Conservation (phyloP, 2,113 vertebrate species). For the Edolisoma coerulescens region DNA sequence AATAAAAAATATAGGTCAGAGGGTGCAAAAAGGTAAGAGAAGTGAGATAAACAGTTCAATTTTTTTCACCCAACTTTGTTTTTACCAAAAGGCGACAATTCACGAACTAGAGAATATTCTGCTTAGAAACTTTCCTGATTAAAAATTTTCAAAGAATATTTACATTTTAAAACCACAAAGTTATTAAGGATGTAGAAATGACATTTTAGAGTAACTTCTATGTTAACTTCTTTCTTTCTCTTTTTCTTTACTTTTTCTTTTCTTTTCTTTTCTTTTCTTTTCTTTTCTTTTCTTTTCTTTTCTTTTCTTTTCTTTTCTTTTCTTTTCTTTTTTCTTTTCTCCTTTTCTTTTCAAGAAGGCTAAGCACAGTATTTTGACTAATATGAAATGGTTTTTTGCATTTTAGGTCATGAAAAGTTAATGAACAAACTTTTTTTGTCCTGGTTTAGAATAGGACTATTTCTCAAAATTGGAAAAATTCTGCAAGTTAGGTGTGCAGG, state of each 20-base stretch:
- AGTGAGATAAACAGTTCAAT: not conserved
- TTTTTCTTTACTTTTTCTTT: too few relatives aligned
- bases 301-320: too few relatives aligned
- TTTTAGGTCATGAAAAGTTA: not conserved
- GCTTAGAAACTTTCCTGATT: not conserved
- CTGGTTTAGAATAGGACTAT: not conserved
- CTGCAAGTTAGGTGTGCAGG: not conserved
- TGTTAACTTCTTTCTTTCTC: not conserved
- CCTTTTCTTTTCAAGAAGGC: too few relatives aligned
- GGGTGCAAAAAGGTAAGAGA: not conserved
- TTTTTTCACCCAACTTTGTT: not conserved
- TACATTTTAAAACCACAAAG: not conserved
- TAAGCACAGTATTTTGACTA: not conserved
- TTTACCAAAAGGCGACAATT: not conserved
- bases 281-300: too few relatives aligned
- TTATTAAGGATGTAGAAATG: not conserved
- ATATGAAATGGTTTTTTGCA: rapidly evolving
- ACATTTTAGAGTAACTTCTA: not conserved
- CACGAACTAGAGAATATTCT: not conserved
- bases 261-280: too few relatives aligned
- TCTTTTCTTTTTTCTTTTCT: not conserved
- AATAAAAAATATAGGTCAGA: not conserved
- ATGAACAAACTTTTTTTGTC: not conserved
- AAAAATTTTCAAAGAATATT: not conserved
- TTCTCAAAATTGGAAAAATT: not conserved